phyloP scores from a whole-genome alignment of 2,113 vertebrate species.

The Cyprinodon brontotheroides region DNA sequence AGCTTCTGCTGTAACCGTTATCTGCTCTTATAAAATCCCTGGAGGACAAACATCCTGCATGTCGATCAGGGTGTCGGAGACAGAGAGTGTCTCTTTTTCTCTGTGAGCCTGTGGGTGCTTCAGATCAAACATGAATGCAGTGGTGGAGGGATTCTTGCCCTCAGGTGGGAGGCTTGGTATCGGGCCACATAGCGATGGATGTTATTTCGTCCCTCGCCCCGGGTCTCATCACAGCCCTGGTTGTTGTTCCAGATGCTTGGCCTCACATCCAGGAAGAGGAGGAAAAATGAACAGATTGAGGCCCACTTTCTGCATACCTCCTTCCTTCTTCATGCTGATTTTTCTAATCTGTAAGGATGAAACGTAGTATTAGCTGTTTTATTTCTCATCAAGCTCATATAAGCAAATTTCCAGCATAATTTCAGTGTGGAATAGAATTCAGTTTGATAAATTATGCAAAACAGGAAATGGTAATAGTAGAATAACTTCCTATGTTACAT shows the following conservation, averaged over 20 bases:
- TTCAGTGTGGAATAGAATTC: background rate
- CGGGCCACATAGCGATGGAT: constrained; percentile 67
- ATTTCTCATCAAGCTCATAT: background rate
- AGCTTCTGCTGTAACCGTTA: constrained; percentile 40
- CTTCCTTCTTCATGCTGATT: constrained; percentile 46
- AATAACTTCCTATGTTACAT: background rate
- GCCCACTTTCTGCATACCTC: constrained; percentile 77
- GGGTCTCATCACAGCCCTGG: constrained; percentile 67
- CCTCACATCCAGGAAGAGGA: constrained; percentile 61
- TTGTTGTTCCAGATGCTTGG: constrained; percentile 63
- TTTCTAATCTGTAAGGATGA: constrained; percentile 12
- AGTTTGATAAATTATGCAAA: background rate
- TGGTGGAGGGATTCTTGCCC: constrained; percentile 46
- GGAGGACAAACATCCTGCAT: constrained; percentile 59
- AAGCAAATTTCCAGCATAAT: background rate
- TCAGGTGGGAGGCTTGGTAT: constrained; percentile 68
- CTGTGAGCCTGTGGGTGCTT: constrained; percentile 66
- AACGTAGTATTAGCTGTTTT: constrained; percentile 3
- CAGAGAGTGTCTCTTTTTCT: constrained; percentile 67
- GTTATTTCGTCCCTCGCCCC: constrained; percentile 70
- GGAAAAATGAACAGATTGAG: constrained; percentile 66
- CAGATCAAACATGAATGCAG: constrained; percentile 69
- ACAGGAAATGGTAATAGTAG: background rate
- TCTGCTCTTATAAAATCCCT: constrained; percentile 55
- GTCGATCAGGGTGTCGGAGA: constrained; percentile 54